Conservation (phyloP, 2,797 vertebrate species). For the Tympanoctomys barrerae region DNA sequence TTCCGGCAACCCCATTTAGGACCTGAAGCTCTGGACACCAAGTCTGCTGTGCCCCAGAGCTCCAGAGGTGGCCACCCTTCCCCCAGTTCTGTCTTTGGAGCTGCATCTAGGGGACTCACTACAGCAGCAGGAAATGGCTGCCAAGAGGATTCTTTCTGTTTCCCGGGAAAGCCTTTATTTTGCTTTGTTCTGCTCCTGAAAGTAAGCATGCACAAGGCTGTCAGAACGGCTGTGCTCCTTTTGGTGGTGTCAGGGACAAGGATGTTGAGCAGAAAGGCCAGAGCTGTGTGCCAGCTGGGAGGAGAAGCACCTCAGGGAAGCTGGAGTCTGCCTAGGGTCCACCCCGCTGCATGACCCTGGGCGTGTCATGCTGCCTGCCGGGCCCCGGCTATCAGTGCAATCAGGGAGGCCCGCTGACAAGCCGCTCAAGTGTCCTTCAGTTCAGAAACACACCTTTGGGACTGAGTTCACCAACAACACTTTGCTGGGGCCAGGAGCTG, state of each 20-base stretch:
- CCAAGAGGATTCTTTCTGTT: constrained; percentile 65
- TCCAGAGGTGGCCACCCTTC: neutral
- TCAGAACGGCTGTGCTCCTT: neutral
- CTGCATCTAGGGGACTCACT: neutral
- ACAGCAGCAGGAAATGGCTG: neutral
- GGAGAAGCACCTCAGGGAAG: neutral
- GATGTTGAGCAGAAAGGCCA: neutral
- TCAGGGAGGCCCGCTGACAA: neutral
- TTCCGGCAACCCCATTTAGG: neutral
- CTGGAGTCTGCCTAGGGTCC: neutral
- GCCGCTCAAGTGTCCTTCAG: neutral
- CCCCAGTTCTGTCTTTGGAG: neutral
- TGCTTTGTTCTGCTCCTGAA: constrained; percentile 68
- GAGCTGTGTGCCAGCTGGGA: neutral
- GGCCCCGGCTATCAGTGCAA: neutral
- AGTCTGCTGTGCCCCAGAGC: neutral
- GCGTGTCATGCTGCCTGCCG: accelerated
- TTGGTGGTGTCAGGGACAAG: neutral
- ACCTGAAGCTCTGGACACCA: neutral
- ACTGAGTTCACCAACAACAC: neutral
- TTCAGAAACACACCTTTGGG: neutral
- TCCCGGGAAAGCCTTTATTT: constrained; percentile 58
- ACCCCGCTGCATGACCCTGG: neutral
- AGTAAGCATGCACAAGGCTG: constrained; percentile 10
- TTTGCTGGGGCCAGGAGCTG: accelerated